A percentile compares a stretch with the other conserved stretches of the same genome.
Conservation (phyloP, 2,797 vertebrate species). For the Ptychadena robeensis region DNA sequence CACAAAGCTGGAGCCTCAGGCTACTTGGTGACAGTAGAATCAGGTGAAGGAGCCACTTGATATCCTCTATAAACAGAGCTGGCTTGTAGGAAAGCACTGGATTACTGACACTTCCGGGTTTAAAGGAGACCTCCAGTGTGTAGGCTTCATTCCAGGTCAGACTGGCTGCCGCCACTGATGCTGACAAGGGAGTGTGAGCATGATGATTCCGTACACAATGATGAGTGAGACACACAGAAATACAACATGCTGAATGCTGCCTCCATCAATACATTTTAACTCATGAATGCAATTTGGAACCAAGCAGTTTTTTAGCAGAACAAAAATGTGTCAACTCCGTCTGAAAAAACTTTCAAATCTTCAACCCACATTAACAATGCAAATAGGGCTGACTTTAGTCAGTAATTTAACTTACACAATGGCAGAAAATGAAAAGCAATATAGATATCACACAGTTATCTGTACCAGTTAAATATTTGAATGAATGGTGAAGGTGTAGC, state of each 20-base stretch:
- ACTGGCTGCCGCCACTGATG: slow-evolving; percentile 79
- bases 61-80: slow-evolving; percentile 57
- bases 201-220: slow-evolving; percentile 50
- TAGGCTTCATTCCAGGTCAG: slow-evolving; percentile 79
- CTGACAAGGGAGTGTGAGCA: slow-evolving; percentile 67
- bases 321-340: too few relatives aligned
- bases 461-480: too few relatives aligned
- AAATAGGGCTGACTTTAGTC: background rate
- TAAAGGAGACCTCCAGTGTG: slow-evolving; percentile 70
- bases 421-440: background rate
- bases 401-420: background rate
- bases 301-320: background rate
- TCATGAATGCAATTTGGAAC: background rate
- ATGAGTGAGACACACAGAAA: slow-evolving; percentile 53
- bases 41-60: slow-evolving; percentile 58
- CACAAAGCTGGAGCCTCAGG: slow-evolving; percentile 32
- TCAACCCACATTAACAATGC: background rate
- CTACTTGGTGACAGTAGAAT: slow-evolving; percentile 50
- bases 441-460: too few relatives aligned
- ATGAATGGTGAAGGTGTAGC: too few relatives aligned
- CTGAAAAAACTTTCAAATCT: background rate
- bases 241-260: slow-evolving; percentile 61
- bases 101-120: slow-evolving; percentile 69
- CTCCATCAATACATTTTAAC: slow-evolving; percentile 38
- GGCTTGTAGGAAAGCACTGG: slow-evolving; percentile 49